Evolutionary conservation across 30 jellyfish, hydroid and myxozoan species (phyloP).

Genomic region (Hydra vulgaris): DNA sequence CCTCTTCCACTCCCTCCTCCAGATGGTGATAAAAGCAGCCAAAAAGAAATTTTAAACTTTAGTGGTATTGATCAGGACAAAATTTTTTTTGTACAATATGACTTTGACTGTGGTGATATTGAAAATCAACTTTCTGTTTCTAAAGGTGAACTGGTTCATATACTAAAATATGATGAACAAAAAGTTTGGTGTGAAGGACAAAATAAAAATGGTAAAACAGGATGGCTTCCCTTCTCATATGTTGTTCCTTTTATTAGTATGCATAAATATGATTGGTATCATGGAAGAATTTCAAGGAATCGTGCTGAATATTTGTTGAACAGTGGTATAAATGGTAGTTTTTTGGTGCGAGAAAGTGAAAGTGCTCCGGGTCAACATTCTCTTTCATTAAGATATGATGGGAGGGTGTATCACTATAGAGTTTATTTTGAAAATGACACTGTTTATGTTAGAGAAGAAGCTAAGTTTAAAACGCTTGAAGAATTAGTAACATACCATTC

Average conservation of each 20-base stretch:
- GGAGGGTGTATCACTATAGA: constrained; percentile 83
- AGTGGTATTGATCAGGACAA: constrained; percentile 44
- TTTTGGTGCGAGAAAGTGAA: constrained; percentile 84
- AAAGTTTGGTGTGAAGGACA: constrained; percentile 86
- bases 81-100: constrained; percentile 61
- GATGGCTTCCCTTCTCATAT: constrained; percentile 90
- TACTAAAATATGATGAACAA: constrained; percentile 36
- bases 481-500: constrained; percentile 62
- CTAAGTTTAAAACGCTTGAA: constrained; percentile 62
- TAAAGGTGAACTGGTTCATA: constrained; percentile 56
- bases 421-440: constrained; percentile 67
- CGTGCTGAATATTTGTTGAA: constrained; percentile 83
- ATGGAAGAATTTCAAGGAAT: constrained; percentile 81
- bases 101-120: constrained; percentile 71
- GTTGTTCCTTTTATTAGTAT: constrained; percentile 56
- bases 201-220: constrained; percentile 50
- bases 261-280: constrained; percentile 82
- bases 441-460: constrained; percentile 76
- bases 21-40: constrained; percentile 7
- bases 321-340: constrained; percentile 94
- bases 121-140: constrained; percentile 60
- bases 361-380: constrained; percentile 94
- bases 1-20: constrained; percentile 87
- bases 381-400: constrained; percentile 80
- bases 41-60: neutral